Evolutionary conservation across 2,797 vertebrate genomes (phyloP), one percentile per base, ranked within the genome.

Genomic region (Brachyalestes nurse): DNA sequence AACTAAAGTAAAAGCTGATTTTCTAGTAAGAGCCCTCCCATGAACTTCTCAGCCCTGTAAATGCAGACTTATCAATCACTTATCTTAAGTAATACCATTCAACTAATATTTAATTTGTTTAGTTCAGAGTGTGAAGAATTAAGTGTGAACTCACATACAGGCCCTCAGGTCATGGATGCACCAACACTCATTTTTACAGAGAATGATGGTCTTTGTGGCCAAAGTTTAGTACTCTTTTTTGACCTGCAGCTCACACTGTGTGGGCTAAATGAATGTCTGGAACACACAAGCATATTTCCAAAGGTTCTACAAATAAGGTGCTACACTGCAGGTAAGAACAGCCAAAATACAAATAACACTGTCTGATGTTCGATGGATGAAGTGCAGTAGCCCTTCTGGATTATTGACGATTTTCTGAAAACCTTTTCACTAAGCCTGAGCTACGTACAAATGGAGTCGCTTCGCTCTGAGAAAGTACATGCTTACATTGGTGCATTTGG

Each of bases 1-100:
- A 84, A 23, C 25, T 57, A 60, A 64, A 58, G 6, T 42, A 77
- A 76, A 19, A 28, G 55, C 34, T 40, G 28, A 66, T 66, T 66
- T 42, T 28, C 38, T 9, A 42, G 28, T 66, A 13, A 49, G 49
- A 14, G 64, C 34, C 17, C 14, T 42, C 64, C 16, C 38, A 49
- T 47, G 42, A 47, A 12, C 0, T 17, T 12, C 34, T 65, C 14
- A 65, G 64, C 17, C 5, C 57, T 0, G 23, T 60, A 10, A 23
- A 60, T 3, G 4, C 2, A 8, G n/a, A 21, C 2, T 60, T 60
- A 58, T 58, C 21, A 19, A 4, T 17, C 13, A 21, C 21, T 60
- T 60, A 60, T 12, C 23, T 8, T 60, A 25, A 60, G n/a, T 19
- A 6, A 8, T 58, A 21, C 4, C 21, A 58, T 58, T n/a, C 16